Evolutionary conservation across 2,888 invertebrate species (phyloP).

Genomic region (Nebria salina): DNA sequence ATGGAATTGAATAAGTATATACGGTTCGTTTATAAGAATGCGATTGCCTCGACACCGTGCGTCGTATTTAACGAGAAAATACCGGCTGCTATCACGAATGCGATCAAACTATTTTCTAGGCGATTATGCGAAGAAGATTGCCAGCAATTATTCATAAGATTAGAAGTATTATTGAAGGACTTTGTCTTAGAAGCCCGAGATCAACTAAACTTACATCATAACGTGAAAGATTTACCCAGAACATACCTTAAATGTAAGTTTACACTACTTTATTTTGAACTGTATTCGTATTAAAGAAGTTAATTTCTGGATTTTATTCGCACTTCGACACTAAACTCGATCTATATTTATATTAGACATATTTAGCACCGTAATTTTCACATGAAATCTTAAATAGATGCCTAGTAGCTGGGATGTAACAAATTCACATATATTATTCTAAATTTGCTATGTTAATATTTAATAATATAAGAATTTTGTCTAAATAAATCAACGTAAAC

Average conservation of each 20-base stretch:
- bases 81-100: constrained; percentile 5
- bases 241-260: constrained; percentile 35
- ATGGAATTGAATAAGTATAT: constrained; percentile 41
- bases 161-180: constrained; percentile 72
- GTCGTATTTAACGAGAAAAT: constrained; percentile 37
- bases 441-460: no score
- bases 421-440: no score
- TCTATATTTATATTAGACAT: no score
- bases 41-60: constrained; percentile 38
- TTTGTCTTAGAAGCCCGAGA: constrained; percentile 73
- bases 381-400: no score
- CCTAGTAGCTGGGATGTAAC: no score
- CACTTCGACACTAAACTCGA: background rate
- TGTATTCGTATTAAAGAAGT: no score
- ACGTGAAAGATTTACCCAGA: constrained; percentile 41
- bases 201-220: constrained; percentile 59
- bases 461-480: no score
- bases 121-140: constrained; percentile 58
- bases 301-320: background rate
- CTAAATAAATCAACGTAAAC: no score
- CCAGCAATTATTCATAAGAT: constrained; percentile 69
- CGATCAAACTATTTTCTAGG: background rate
- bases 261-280: background rate
- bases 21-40: constrained; percentile 40
- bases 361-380: no score